Evolutionary conservation across 2,888 invertebrate species (phyloP), one percentile per base, ranked within the genome.

Genomic region (Pedicia rivosa): DNA sequence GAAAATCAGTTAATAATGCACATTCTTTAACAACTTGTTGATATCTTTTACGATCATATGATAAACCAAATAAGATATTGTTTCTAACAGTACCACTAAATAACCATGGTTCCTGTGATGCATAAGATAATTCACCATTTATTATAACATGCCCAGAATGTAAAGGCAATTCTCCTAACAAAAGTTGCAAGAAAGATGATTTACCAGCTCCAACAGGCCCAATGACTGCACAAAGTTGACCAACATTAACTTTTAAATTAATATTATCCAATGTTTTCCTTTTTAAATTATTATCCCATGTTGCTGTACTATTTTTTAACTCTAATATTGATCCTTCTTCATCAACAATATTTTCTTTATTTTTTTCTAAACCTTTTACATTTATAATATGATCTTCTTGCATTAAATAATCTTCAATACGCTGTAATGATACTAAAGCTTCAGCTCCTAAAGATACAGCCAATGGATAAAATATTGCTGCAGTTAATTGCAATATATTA

Each of bases 201-300:
- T 73, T 92, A 51, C 91, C 92, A 20, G 83, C 69, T 7, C 91
- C 92, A 9, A 91, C 90, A 1, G 87, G 76, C 8, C 91, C 91
- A 40, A 91, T 79, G 12, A 92, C 67, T 2, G 82, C 86, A 46
- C 81, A 74, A 2, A 87, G 63, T 49, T 74, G 70, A 14, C 75
- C 74, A 42, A 66, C 65, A 5, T 67, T 64, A 3, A 79, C 64
- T 1, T 62, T 59, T 9, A 79, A 48, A 46, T 67, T 71, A 8
- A 81, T 59, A 44, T 54, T 62, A 44, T 62, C 62, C 37, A 73
- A 54, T 9, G 72, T 64, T 36, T 74, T 62, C 43, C 64, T 59
- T 15, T 67, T 64, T 3, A 50, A 46, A 12, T n/a, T n/a, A n/a
- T 50, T 43, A 39, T 59, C 65, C 69, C 70, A 69, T 17, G 54